These are phyloP conservation scores for Girardinus metallicus DNA, from an alignment of 2,797 vertebrate species.

Conservation along the genomic window DNA sequence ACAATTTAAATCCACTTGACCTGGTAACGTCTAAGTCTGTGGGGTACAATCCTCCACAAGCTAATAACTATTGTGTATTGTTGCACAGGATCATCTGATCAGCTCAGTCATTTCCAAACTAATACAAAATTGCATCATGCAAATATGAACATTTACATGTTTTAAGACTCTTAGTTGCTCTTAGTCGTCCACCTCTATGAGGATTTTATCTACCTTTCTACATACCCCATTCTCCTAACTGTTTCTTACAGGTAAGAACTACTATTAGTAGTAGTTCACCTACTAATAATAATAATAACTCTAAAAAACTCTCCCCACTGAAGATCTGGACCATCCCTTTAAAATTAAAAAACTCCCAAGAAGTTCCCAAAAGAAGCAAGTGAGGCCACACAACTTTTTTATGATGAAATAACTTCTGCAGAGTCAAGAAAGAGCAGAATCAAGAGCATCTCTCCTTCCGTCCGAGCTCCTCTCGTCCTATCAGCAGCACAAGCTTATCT, in stretches of 20 bases:
- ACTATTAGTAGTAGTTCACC: not conserved
- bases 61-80: not conserved
- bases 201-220: not conserved
- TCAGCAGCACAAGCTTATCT: conserved; percentile 68
- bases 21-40: not conserved
- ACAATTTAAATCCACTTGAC: not conserved
- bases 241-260: not conserved
- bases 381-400: conserved; percentile 40
- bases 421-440: conserved; percentile 44
- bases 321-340: not conserved
- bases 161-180: not conserved
- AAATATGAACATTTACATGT: not conserved
- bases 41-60: not conserved
- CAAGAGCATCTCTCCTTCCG: conserved; percentile 46
- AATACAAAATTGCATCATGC: not conserved
- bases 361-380: conserved; percentile 21
- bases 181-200: not conserved
- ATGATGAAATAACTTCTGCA: conserved; percentile 47
- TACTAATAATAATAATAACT: not conserved
- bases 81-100: not conserved
- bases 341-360: not conserved
- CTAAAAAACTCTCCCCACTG: not conserved
- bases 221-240: not conserved
- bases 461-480: conserved; percentile 47
- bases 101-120: not conserved